Percentiles rank a stretch among this genome's conserved stretches.
phyloP scores from a whole-genome alignment of 2,888 invertebrate genomes.

The Phytoseiulus persimilis region DNA sequence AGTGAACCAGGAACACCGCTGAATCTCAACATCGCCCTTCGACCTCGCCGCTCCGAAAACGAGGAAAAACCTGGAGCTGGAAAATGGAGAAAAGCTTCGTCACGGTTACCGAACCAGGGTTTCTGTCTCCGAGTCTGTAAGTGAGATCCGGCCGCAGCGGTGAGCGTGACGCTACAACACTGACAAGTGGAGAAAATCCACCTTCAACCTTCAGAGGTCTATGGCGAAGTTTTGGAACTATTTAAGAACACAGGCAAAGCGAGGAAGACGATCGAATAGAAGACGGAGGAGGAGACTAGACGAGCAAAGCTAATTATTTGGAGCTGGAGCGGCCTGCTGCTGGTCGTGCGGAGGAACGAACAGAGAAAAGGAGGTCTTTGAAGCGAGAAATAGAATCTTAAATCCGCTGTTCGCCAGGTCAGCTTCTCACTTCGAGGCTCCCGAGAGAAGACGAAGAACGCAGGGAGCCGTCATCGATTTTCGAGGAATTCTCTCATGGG shows the following conservation, averaged over 20 bases:
- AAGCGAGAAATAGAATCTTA: slow-evolving; percentile 5
- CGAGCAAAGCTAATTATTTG: not conserved
- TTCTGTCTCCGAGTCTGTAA: not conserved
- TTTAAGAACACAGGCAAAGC: not conserved
- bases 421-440: not conserved
- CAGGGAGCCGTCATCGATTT: slow-evolving; percentile 31
- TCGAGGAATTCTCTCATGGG: slow-evolving; percentile 34
- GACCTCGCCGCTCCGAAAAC: not conserved
- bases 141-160: not conserved
- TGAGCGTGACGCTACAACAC: not conserved
- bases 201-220: not conserved
- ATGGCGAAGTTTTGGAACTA: slow-evolving; percentile 5
- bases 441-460: not conserved
- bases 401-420: not conserved
- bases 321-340: not conserved
- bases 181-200: not conserved
- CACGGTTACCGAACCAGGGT: not conserved
- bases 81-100: not conserved
- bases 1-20: not conserved
- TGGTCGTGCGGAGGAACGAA: not conserved
- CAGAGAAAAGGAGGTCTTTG: not conserved
- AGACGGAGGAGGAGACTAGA: not conserved
- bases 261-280: not conserved
- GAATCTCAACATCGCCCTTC: too few relatives aligned
- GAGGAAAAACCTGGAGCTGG: not conserved